Percentiles rank a stretch among this genome's conserved stretches.
phyloP scores from a whole-genome alignment of 2,113 vertebrate species.

The Crotalus tigris region DNA sequence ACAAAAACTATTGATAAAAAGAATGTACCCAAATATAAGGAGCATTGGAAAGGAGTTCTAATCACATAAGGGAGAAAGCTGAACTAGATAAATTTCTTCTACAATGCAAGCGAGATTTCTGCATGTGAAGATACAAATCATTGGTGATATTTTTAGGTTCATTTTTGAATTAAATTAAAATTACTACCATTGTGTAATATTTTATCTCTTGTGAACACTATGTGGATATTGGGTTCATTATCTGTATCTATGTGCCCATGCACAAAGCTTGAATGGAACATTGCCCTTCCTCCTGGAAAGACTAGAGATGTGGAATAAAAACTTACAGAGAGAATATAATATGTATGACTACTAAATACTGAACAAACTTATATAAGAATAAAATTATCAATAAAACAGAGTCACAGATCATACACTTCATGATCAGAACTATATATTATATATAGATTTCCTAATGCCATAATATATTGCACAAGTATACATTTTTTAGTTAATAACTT shows the following conservation, averaged over 20 bases:
- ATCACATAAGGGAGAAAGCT: neutral
- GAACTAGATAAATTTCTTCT: neutral
- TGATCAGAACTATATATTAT: neutral
- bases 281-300: neutral
- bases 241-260: neutral
- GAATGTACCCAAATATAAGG: neutral
- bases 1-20: neutral
- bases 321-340: neutral
- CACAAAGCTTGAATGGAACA: neutral
- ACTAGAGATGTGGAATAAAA: neutral
- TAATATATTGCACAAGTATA: neutral
- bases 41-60: neutral
- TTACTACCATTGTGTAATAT: neutral
- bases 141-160: neutral
- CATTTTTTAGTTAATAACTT: neutral
- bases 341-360: neutral
- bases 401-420: neutral
- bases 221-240: neutral
- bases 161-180: neutral
- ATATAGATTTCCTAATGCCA: neutral
- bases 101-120: neutral
- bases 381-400: neutral
- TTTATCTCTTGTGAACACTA: neutral
- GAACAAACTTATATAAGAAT: neutral
- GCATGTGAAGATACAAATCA: neutral